These are phyloP conservation scores for Meriones unguiculatus DNA, from an alignment of 2,113 vertebrate genomes.

Conservation along the genomic window DNA sequence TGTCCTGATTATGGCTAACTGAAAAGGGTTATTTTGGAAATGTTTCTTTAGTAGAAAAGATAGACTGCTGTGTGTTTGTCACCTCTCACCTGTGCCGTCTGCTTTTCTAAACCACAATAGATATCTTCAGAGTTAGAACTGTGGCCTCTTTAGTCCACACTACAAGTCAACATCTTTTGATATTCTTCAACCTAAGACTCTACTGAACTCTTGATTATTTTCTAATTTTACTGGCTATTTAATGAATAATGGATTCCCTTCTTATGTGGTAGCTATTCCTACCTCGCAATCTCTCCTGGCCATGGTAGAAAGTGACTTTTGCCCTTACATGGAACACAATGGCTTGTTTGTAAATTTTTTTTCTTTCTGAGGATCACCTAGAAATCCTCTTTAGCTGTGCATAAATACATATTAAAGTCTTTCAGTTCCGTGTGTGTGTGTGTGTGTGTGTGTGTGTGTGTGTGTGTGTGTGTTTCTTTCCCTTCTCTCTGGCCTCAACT, in stretches of 20 bases:
- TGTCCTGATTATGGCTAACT: neutral
- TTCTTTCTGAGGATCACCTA: neutral
- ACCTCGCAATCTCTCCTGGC: neutral
- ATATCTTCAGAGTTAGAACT: neutral
- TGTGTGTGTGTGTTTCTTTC: neutral
- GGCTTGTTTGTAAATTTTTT: neutral
- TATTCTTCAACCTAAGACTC: neutral
- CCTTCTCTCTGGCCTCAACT: neutral
- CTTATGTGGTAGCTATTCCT: neutral
- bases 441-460: neutral
- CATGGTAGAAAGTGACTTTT: neutral
- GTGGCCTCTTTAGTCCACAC: neutral
- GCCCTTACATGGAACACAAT: neutral
- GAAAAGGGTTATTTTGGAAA: neutral
- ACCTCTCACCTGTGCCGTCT: fast-evolving
- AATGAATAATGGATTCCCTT: neutral
- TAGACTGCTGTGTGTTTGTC: neutral
- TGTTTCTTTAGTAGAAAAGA: neutral
- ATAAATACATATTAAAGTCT: neutral
- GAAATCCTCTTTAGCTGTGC: neutral
- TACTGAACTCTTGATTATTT: neutral
- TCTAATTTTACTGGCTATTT: neutral
- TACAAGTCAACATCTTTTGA: neutral
- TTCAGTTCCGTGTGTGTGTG: too few relatives aligned
- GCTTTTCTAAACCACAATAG: fast-evolving